Percentiles rank a stretch among this genome's conserved stretches.
These are phyloP conservation scores for Aplysina aerophoba DNA, from an alignment of 37 sponge, comb jelly and placozoan species.

Conservation along the genomic window DNA sequence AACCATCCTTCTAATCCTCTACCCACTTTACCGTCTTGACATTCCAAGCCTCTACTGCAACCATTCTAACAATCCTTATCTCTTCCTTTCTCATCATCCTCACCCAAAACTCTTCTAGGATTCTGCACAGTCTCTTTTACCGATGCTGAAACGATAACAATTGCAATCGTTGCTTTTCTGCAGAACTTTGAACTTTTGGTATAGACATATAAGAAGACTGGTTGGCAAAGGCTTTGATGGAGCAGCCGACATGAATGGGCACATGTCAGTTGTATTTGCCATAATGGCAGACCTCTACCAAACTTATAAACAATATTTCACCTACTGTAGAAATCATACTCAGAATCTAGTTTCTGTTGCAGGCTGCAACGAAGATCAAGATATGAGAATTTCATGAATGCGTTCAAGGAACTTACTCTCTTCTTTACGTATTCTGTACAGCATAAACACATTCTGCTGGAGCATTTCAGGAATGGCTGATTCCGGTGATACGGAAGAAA, in stretches of 20 bases:
- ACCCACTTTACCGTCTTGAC: too few relatives aligned
- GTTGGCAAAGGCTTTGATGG: constrained; percentile 44
- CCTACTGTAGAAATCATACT: constrained; percentile 44
- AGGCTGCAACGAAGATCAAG: constrained; percentile 36
- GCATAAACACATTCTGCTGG: constrained; percentile 37
- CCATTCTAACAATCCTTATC: too few relatives aligned
- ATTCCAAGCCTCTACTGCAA: too few relatives aligned
- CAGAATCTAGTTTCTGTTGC: constrained; percentile 45
- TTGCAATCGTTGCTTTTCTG: neutral
- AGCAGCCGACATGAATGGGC: constrained; percentile 20
- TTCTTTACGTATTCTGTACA: constrained; percentile 36
- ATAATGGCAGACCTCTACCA: neutral
- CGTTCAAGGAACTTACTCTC: constrained; percentile 34
- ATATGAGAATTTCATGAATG: constrained; percentile 40
- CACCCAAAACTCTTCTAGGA: too few relatives aligned
- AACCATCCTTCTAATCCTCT: too few relatives aligned
- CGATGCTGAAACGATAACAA: constrained; percentile 22
- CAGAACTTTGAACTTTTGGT: too few relatives aligned
- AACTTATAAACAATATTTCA: constrained; percentile 39
- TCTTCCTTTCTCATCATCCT: too few relatives aligned
- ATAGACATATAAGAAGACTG: neutral
- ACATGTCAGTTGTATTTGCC: constrained; percentile 37
- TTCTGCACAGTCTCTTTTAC: constrained; percentile 29
- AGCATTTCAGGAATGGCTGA: constrained; percentile 13
- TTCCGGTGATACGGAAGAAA: neutral